Conservation (phyloP, 2,113 vertebrate species). For the Pteropus alecto region DNA sequence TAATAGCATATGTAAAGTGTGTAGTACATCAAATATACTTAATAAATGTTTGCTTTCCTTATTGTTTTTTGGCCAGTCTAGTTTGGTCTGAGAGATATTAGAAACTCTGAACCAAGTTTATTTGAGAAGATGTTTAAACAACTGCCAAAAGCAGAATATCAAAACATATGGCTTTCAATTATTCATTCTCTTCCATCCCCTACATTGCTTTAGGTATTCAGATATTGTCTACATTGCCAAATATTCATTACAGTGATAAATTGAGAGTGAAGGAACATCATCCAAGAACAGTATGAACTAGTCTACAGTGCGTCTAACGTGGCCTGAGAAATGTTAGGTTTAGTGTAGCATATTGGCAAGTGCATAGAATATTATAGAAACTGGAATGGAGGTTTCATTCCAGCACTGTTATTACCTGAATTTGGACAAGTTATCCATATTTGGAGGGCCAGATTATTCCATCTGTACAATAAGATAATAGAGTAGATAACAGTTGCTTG, state of each 20-base stretch:
- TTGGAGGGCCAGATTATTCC: neutral
- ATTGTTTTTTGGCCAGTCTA: neutral
- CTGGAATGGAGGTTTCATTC: neutral
- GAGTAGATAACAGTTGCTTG: neutral
- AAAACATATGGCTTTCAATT: slow-evolving; percentile 14
- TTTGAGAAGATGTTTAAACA: slow-evolving; percentile 30
- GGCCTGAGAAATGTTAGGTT: neutral
- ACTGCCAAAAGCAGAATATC: neutral
- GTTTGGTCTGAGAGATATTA: neutral
- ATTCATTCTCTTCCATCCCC: neutral
- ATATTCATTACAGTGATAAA: neutral
- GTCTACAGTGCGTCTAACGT: neutral
- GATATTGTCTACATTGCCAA: neutral
- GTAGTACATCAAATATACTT: neutral
- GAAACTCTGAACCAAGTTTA: neutral
- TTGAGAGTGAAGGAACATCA: neutral
- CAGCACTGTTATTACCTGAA: neutral
- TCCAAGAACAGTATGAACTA: neutral
- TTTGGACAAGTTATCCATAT: neutral
- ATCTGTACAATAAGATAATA: neutral
- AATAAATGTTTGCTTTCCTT: neutral
- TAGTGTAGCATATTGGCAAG: neutral
- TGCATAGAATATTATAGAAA: neutral
- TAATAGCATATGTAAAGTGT: neutral
- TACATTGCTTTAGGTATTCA: neutral